Conservation (phyloP, 2,113 vertebrate species). For the Podarcis cretensis region DNA sequence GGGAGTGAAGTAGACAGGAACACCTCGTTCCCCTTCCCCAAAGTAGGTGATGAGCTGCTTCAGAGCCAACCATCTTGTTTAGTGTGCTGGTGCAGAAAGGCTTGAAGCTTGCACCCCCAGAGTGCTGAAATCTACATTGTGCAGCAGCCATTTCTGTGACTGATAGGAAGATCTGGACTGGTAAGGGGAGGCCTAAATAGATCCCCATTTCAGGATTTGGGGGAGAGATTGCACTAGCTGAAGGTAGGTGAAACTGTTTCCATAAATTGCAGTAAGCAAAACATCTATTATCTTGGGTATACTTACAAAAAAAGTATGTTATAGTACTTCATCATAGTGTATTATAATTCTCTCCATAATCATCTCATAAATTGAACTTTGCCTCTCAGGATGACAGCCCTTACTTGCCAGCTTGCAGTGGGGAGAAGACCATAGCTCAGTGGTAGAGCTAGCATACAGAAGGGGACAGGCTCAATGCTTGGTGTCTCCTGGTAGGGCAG, state of each 20-base stretch:
- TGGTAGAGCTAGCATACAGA: too few relatives aligned
- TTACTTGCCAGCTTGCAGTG: not conserved
- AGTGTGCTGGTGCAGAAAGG: not conserved
- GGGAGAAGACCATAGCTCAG: too few relatives aligned
- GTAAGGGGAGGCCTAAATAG: not conserved
- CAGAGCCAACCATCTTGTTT: not conserved
- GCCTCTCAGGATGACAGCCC: not conserved
- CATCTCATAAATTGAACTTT: not conserved
- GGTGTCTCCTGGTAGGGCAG: too few relatives aligned
- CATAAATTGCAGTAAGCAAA: not conserved
- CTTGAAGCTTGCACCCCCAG: not conserved
- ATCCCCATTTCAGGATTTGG: not conserved
- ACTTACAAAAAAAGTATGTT: not conserved
- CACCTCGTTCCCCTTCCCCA: not conserved
- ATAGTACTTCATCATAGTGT: not conserved
- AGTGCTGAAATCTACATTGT: too few relatives aligned
- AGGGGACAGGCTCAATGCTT: too few relatives aligned
- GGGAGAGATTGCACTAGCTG: not conserved
- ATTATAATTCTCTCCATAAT: not conserved
- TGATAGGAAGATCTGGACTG: too few relatives aligned
- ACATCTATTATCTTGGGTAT: not conserved
- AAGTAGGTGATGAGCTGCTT: not conserved
- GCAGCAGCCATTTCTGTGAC: too few relatives aligned
- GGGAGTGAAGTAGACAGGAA: too few relatives aligned
- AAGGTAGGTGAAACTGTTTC: too few relatives aligned